Percentiles rank a stretch among this genome's conserved stretches.
Evolutionary conservation across 1,140 invertebrate genomes (phyloP).

Genomic region (Drosophila kohkoa): DNA sequence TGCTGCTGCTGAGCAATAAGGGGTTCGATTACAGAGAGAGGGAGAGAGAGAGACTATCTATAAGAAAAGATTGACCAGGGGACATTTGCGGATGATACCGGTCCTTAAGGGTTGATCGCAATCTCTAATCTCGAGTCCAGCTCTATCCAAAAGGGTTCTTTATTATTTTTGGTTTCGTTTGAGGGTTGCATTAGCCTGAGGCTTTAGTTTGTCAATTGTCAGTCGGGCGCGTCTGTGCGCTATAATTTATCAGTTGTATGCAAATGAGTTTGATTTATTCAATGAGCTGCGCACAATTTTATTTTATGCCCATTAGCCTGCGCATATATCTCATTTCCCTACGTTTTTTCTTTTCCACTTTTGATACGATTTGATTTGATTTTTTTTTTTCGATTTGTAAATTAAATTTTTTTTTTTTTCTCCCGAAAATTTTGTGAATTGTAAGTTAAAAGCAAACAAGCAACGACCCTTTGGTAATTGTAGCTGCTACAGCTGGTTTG

Average conservation of each 20-base stretch:
- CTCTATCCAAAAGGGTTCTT: not conserved
- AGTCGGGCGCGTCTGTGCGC: constrained; percentile 54
- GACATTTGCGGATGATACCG: constrained; percentile 3
- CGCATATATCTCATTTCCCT: constrained; percentile 16
- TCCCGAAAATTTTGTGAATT: not conserved
- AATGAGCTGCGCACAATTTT: constrained; percentile 79
- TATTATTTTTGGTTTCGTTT: constrained; percentile 2
- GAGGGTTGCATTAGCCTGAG: constrained; percentile 54
- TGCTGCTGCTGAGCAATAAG: not conserved
- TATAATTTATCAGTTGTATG: constrained; percentile 83
- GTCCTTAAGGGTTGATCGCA: constrained; percentile 18
- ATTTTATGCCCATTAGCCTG: constrained; percentile 53
- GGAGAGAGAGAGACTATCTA: too few species aligned
- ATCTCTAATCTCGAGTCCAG: not conserved
- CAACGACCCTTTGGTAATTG: constrained; percentile 50
- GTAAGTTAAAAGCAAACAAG: not conserved
- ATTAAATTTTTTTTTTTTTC: constrained; percentile 2
- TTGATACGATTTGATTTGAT: not conserved
- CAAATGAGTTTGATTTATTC: constrained; percentile 84
- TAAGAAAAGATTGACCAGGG: constrained; percentile 11
- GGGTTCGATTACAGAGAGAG: constrained; percentile 35
- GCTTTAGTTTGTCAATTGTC: constrained; percentile 72
- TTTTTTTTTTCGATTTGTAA: constrained; percentile 20
- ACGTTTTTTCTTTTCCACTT: not conserved
- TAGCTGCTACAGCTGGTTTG: constrained; percentile 35